Evolutionary conservation across 2,888 invertebrate genomes (phyloP).

Genomic region (Hyposoter didymator): DNA sequence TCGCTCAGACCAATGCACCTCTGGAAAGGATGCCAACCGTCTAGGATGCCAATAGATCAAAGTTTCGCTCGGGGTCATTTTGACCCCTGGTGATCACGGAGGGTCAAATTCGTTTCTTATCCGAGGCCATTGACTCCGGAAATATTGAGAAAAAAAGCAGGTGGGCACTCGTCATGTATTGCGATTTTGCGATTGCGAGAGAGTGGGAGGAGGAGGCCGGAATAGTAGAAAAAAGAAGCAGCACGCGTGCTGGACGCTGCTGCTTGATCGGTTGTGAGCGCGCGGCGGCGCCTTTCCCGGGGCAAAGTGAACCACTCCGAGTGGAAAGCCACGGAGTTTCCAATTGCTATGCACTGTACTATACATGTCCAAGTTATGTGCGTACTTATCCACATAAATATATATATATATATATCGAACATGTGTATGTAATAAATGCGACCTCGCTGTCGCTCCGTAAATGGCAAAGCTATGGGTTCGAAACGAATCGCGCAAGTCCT

Average conservation of each 20-base stretch:
- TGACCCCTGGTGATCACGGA: too few species aligned
- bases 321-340: conserved; percentile 66
- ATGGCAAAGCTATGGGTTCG: conserved; percentile 69
- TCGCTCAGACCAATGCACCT: too few species aligned
- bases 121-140: conserved; percentile 43
- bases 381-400: neutral
- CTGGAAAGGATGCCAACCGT: too few species aligned
- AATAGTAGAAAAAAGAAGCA: neutral
- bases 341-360: conserved; percentile 56
- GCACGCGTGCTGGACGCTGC: conserved; percentile 15
- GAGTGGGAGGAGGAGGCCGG: conserved; percentile 20
- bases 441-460: conserved; percentile 78
- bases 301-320: conserved; percentile 54
- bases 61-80: too few species aligned
- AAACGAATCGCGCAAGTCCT: conserved; percentile 69
- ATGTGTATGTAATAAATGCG: conserved; percentile 52
- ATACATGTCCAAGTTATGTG: conserved; percentile 2
- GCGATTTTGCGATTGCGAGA: conserved; percentile 14
- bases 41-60: too few species aligned
- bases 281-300: conserved; percentile 56
- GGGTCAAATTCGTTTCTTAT: neutral
- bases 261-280: conserved; percentile 43
- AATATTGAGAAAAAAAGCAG: conserved; percentile 11
- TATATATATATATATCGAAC: neutral
- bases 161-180: conserved; percentile 1